Evolutionary conservation across 2,888 invertebrate genomes (phyloP), one percentile per base, ranked within the genome.

Genomic region (Plebejus argus): DNA sequence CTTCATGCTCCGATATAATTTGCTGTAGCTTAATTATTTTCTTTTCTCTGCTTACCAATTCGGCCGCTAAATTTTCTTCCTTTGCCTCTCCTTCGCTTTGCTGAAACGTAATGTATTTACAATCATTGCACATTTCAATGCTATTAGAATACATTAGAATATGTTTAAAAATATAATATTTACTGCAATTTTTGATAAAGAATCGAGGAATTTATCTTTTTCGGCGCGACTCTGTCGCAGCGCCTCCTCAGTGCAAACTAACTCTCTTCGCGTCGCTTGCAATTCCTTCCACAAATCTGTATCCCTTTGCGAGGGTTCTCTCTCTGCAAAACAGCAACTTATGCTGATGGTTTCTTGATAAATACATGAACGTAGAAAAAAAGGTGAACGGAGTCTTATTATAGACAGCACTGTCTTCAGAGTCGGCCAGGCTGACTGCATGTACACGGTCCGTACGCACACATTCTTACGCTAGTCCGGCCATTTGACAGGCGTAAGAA

Each of bases 231-330:
- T 86, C 79, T 90, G 89, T 0, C 86, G 83, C 5, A 94, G 82
- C 77, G 91, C 91, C 78, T 94, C 90, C 79, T 92, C 93, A 1
- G 91, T 88, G 7, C 86, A 86, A 1, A 86, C 84, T 39, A 95
- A 82, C 0, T 89, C 86, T 6, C 84, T 82, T 70, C 89, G 86
- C 0, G 91, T 87, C 20, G 84, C 86, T 84, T 94, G 91, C 18
- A 95, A 85, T 78, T 95, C 95, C 82, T 91, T 92, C 91, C 92
- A 95, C 79, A 95, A 85, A 74, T 92, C 91, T 0, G 93, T 90
- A 84, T 95, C 95, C 81, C 91, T 90, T 61, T 93, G 91, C 0
- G 91, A 84, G 7, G 93, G 93, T 79, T 92, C 91, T 56, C 76
- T 85, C 84, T 93, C 93, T 93, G 79, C 49, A 81, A 83, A 78